Evolutionary conservation across 2,113 vertebrate genomes (phyloP), one percentile per base, ranked within the genome.

Genomic region (Perca schrenkii): DNA sequence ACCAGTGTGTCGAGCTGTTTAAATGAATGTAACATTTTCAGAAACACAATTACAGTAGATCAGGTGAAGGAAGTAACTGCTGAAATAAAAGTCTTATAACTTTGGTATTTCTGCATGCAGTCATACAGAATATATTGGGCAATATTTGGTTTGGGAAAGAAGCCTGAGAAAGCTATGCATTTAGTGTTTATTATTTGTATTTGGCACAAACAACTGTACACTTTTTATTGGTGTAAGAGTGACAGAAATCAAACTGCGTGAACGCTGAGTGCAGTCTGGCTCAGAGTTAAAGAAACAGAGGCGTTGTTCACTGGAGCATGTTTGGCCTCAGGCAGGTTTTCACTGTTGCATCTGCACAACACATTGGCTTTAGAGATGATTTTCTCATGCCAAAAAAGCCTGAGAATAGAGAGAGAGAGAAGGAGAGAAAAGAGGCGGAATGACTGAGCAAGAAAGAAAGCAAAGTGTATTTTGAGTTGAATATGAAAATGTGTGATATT

Each of bases 261-360:
- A 40, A 46, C 13, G 12, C n/a, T 4, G 47, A 53, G 22, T 40
- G 46, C 47, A n/a, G 58, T 22, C n/a, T 46, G 67, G 49, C 49
- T 68, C 22, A 0, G 47, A 15, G 57, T 10, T 49, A 21, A 70
- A 72, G 54, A 28, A n/a, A 46, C 34, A 2, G 19, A 17, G 28
- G 62, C 46, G n/a, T 50, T 80, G 64, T 72, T 50, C 46, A 28
- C 49, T 64, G 66, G 54, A 17, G 62, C 62, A 3, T 77, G 73
- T 66, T 77, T 67, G 62, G 60, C 73, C 79, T 47, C 4, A 1
- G 78, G 83, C 77, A 46, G 68, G 49, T 87, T 83, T 77, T 64
- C 28, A 28, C 28, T 8, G 46, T 25, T 72, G 58, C 65, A 52
- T 50, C 50, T 73, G 75, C n/a, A 52, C 28, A 65, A 17, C 54